Conservation (phyloP, 2,797 vertebrate genomes). For the Nasua narica region DNA sequence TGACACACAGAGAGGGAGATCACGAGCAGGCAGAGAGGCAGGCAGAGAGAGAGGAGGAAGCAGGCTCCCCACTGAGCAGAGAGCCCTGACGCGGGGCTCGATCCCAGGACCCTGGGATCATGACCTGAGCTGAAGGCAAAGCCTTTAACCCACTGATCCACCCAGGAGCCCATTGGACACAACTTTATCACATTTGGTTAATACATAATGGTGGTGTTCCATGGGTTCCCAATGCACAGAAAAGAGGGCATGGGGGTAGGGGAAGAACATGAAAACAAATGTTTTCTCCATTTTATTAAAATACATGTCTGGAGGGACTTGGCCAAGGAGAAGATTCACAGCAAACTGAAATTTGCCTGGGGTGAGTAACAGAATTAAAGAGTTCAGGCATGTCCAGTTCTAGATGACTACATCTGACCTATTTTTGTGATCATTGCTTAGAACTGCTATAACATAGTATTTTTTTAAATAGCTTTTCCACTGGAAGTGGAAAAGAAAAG, state of each 20-base stretch:
- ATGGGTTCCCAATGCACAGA: not conserved
- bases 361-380: slow-evolving; percentile 45
- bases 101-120: too few species aligned
- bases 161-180: not conserved
- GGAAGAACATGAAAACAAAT: not conserved
- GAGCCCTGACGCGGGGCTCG: too few species aligned
- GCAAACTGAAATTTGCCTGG: slow-evolving; percentile 21
- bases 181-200: not conserved
- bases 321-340: not conserved
- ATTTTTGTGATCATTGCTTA: slow-evolving; percentile 74
- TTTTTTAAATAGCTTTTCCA: slow-evolving; percentile 82
- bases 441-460: slow-evolving; percentile 74
- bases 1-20: too few species aligned
- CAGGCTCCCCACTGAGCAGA: too few species aligned
- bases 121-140: too few species aligned
- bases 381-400: slow-evolving; percentile 29
- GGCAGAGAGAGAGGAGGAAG: too few species aligned
- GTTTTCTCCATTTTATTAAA: slow-evolving; percentile 2
- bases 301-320: slow-evolving; percentile 36
- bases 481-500: slow-evolving; percentile 56
- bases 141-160: too few species aligned
- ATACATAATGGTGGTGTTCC: not conserved
- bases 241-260: too few species aligned
- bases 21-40: too few species aligned
- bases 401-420: slow-evolving; percentile 65